Evolutionary conservation across 2,888 invertebrate species (phyloP).

Genomic region (Coleophora flavipennella): DNA sequence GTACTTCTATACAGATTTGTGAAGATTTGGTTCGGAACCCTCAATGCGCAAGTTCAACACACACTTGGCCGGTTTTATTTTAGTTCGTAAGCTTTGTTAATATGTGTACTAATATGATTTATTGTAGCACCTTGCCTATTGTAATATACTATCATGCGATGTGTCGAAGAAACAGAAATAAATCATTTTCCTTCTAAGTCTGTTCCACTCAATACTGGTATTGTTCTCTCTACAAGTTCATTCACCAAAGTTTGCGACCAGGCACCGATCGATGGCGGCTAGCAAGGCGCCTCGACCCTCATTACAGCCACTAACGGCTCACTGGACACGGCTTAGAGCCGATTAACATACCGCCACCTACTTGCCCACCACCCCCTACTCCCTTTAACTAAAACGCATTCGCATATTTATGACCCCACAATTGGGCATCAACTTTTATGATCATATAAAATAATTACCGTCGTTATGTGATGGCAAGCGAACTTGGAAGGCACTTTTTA

Average conservation of each 20-base stretch:
- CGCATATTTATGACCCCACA: constrained; percentile 33
- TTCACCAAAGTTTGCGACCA: constrained; percentile 7
- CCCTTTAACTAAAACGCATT: constrained; percentile 14
- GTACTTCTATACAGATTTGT: too few relatives aligned
- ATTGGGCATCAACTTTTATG: constrained; percentile 35
- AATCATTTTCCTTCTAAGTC: too few relatives aligned
- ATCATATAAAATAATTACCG: constrained; percentile 31
- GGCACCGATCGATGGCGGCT: constrained; percentile 64
- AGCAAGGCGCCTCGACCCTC: constrained; percentile 12
- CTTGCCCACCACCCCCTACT: constrained; percentile 14
- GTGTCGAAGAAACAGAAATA: too few relatives aligned
- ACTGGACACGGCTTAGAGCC: constrained; percentile 21
- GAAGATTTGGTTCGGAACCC: too few relatives aligned
- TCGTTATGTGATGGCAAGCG: constrained; percentile 4
- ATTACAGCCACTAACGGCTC: constrained; percentile 42
- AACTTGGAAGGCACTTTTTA: too few relatives aligned
- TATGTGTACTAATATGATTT: too few relatives aligned
- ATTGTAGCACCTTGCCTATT: too few relatives aligned
- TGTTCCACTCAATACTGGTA: too few relatives aligned
- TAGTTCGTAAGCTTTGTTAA: too few relatives aligned
- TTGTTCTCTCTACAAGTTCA: constrained; percentile 2
- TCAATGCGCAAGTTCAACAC: too few relatives aligned
- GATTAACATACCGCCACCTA: constrained; percentile 42
- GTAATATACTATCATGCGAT: too few relatives aligned
- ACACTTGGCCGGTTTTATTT: too few relatives aligned